These are phyloP conservation scores for Microtus pennsylvanicus DNA, from an alignment of 2,113 vertebrate genomes.

Conservation along the genomic window DNA sequence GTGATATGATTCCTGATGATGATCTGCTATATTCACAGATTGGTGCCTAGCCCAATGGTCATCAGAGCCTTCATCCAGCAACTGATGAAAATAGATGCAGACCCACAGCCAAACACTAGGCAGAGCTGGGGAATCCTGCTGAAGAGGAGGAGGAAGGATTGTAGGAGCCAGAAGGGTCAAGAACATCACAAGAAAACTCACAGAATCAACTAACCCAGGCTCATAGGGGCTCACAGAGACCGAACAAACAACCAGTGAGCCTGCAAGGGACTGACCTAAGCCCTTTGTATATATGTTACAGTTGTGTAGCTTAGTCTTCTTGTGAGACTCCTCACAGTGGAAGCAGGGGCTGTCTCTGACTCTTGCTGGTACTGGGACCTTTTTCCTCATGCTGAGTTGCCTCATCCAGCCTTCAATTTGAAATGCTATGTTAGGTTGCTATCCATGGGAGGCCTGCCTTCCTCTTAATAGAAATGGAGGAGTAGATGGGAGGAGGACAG, in stretches of 20 bases:
- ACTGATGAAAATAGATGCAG: background rate
- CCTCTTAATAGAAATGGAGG: background rate
- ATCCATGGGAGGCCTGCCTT: background rate
- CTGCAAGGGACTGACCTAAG: background rate
- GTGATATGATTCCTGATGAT: background rate
- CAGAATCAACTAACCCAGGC: background rate
- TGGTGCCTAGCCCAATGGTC: background rate
- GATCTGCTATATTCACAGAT: background rate
- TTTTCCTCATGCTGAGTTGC: background rate
- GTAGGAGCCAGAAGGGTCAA: background rate
- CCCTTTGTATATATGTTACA: background rate
- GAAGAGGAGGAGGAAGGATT: background rate
- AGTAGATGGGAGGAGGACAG: background rate
- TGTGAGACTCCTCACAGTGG: background rate
- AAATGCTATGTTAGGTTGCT: background rate
- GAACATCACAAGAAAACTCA: background rate
- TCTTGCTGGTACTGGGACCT: background rate
- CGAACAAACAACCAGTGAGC: background rate
- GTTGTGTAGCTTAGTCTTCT: background rate
- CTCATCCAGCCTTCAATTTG: background rate
- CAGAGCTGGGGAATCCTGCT: background rate
- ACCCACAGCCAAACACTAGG: background rate
- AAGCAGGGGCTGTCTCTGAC: background rate
- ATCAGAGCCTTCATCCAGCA: background rate
- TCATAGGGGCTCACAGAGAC: background rate